phyloP scores from a whole-genome alignment of 2,797 vertebrate genomes.

The Telmatherina bonti region DNA sequence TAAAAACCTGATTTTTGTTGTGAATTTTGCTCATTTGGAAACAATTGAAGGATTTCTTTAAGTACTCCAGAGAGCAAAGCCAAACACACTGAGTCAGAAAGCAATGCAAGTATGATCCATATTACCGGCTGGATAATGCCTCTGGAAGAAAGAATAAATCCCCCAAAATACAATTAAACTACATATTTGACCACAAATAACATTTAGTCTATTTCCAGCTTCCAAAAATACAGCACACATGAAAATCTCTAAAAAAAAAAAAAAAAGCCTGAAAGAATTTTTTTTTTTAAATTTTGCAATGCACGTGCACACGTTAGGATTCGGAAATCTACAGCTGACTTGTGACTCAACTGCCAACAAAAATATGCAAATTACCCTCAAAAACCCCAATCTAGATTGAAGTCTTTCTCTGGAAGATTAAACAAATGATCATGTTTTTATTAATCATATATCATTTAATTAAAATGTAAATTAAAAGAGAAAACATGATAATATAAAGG shows the following conservation, averaged over 20 bases:
- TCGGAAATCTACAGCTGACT: slow-evolving; percentile 16
- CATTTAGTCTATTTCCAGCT: slow-evolving; percentile 2
- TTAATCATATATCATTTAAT: slow-evolving; percentile 51
- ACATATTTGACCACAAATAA: neutral
- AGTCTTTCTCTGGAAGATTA: slow-evolving; percentile 34
- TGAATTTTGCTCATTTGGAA: neutral
- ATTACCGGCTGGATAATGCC: slow-evolving; percentile 21
- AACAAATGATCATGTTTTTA: slow-evolving; percentile 27
- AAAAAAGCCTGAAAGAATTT: neutral
- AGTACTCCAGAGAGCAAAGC: neutral
- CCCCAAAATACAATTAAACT: slow-evolving; percentile 16
- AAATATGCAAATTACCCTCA: slow-evolving; percentile 38
- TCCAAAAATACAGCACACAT: neutral
- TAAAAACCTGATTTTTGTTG: neutral
- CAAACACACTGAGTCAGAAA: slow-evolving; percentile 2
- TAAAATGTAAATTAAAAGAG: slow-evolving; percentile 62
- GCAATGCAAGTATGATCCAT: slow-evolving; percentile 5
- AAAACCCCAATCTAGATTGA: slow-evolving; percentile 35
- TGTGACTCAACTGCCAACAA: slow-evolving; percentile 13
- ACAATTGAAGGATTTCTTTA: neutral
- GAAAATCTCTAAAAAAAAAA: slow-evolving; percentile 26
- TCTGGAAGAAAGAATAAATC: slow-evolving; percentile 31
- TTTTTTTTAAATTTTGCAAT: slow-evolving; percentile 1
- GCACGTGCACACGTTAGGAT: slow-evolving; percentile 10
- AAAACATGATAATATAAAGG: slow-evolving; percentile 43